Conservation (phyloP, 2,797 vertebrate species). For the Xyrichtys novacula region DNA sequence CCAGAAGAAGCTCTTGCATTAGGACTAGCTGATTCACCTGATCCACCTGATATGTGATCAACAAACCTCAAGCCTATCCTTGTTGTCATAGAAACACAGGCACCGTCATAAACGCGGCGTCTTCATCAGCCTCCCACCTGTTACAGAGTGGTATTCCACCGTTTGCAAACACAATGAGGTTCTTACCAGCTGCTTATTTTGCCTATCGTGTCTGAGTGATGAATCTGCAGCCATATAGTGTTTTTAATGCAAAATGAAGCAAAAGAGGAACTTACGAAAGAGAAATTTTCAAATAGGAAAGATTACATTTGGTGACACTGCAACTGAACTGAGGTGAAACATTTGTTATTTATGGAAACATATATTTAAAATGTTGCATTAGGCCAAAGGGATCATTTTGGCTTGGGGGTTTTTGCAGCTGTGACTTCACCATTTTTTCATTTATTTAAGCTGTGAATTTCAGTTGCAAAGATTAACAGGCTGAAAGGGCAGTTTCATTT, state of each 20-base stretch:
- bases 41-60: constrained; percentile 87
- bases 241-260: constrained; percentile 26
- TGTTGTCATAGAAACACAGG: constrained; percentile 21
- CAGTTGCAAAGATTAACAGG: constrained; percentile 24
- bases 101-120: constrained; percentile 17
- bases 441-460: constrained; percentile 79
- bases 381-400: constrained; percentile 51
- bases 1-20: constrained; percentile 94
- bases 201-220: constrained; percentile 64
- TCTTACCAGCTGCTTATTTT: constrained; percentile 58
- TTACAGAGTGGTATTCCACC: constrained; percentile 31
- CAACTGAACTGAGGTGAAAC: constrained; percentile 35
- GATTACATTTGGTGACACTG: constrained; percentile 4
- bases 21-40: constrained; percentile 90
- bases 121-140: constrained; percentile 40
- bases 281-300: constrained; percentile 8
- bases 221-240: constrained; percentile 30
- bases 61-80: background rate
- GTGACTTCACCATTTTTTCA: constrained; percentile 28
- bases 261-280: constrained; percentile 2
- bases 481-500: constrained; percentile 25
- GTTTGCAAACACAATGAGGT: constrained; percentile 35
- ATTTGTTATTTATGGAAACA: constrained; percentile 40
- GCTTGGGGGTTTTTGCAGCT: constrained; percentile 44
- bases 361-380: constrained; percentile 41